Conservation (phyloP, 2,888 invertebrate species). For the Brachynemurus nebulosus region DNA sequence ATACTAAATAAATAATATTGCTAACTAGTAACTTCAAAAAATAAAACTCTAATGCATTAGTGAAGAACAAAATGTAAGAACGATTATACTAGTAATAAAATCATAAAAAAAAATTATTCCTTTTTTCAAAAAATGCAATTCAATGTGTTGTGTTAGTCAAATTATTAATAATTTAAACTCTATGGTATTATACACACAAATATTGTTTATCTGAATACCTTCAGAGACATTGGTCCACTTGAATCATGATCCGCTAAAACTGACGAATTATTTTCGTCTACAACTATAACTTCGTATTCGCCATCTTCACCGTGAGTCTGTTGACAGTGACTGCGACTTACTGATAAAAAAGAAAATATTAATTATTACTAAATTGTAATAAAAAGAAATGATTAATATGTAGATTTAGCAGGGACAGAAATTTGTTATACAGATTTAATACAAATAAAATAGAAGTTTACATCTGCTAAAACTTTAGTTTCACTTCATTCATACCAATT, state of each 20-base stretch:
- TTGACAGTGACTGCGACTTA: constrained; percentile 29
- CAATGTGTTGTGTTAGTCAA: too few species aligned
- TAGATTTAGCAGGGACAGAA: background rate
- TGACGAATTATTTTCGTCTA: constrained; percentile 78
- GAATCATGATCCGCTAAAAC: constrained; percentile 68
- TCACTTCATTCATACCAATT: too few species aligned
- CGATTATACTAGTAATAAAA: too few species aligned
- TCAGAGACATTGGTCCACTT: constrained; percentile 65
- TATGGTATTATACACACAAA: background rate
- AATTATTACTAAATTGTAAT: background rate
- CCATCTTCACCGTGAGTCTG: constrained; percentile 57
- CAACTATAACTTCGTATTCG: constrained; percentile 80
- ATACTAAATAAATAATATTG: too few species aligned
- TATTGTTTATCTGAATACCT: constrained; percentile 41
- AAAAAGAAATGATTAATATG: background rate
- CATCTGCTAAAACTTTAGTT: background rate
- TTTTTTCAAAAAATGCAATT: too few species aligned
- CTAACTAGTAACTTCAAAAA: too few species aligned
- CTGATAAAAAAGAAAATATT: background rate
- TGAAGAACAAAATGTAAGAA: too few species aligned
- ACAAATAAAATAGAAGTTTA: background rate
- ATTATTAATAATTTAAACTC: too few species aligned
- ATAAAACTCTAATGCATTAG: too few species aligned
- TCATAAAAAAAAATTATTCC: too few species aligned
- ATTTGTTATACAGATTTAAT: background rate